Percentiles rank a stretch among this genome's conserved stretches.
phyloP scores from a whole-genome alignment of 2,797 vertebrate genomes.

The Yasuhikotakia modesta region DNA sequence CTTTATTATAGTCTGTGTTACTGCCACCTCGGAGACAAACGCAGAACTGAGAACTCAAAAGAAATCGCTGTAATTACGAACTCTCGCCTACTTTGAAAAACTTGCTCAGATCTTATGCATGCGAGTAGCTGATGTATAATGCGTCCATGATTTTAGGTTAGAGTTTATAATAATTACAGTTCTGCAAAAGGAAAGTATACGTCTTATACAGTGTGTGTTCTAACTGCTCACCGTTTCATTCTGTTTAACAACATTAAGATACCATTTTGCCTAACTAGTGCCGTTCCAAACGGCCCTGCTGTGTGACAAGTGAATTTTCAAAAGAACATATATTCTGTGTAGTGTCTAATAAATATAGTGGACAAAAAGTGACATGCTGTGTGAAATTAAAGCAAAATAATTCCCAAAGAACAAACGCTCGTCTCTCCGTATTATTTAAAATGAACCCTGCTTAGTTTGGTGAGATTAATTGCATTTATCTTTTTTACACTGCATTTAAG shows the following conservation, averaged over 20 bases:
- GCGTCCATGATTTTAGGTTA: neutral
- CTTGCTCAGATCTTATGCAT: neutral
- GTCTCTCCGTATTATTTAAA: neutral
- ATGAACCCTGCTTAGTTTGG: neutral
- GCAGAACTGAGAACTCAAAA: slow-evolving; percentile 65
- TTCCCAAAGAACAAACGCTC: neutral
- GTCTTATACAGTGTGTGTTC: too few species aligned
- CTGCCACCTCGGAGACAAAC: slow-evolving; percentile 41
- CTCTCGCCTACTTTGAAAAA: neutral
- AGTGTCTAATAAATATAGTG: neutral
- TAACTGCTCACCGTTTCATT: too few species aligned
- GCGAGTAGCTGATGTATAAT: neutral
- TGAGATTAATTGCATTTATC: neutral
- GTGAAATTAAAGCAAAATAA: neutral
- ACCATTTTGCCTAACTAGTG: too few species aligned
- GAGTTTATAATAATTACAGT: neutral
- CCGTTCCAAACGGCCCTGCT: too few species aligned
- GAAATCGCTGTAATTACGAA: slow-evolving; percentile 12
- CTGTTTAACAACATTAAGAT: too few species aligned
- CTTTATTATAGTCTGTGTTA: slow-evolving; percentile 32
- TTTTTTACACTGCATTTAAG: too few species aligned
- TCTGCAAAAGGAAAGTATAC: slow-evolving; percentile 14
- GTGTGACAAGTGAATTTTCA: neutral
- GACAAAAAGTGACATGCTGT: neutral
- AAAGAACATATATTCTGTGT: neutral